A percentile compares a stretch with the other conserved stretches of the same genome.
Evolutionary conservation across 2,113 vertebrate genomes (phyloP).

Genomic region (Leptosomus discolor): DNA sequence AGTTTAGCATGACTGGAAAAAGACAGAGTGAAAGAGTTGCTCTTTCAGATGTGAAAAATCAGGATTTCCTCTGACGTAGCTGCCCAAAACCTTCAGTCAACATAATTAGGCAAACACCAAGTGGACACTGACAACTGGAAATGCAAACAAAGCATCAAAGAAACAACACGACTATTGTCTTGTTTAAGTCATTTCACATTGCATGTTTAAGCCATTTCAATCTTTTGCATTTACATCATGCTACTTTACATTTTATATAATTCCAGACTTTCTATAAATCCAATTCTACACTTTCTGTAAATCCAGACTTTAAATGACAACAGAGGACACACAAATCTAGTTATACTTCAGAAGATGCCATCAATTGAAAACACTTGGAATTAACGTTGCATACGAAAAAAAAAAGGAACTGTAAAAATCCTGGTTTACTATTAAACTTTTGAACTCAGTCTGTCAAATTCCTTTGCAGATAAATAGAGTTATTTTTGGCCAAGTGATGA

Average conservation of each 20-base stretch:
- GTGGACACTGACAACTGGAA: background rate
- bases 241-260: background rate
- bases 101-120: background rate
- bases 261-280: background rate
- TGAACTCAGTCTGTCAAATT: slow-evolving; percentile 12
- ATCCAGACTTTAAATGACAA: background rate
- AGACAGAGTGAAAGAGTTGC: background rate
- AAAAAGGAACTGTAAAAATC: background rate
- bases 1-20: background rate
- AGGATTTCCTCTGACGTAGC: background rate
- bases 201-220: background rate
- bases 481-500: background rate
- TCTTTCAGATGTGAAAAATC: background rate
- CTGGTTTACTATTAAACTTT: background rate
- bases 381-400: background rate
- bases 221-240: background rate
- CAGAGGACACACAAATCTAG: background rate
- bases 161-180: background rate
- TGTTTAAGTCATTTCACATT: background rate
- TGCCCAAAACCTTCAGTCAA: background rate
- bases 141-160: background rate
- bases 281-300: background rate
- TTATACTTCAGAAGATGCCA: background rate
- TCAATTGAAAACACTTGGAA: background rate
- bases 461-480: slow-evolving; percentile 22